Percentiles rank a stretch among this genome's conserved stretches.
Evolutionary conservation across 2,113 vertebrate genomes (phyloP).

Genomic region (Heterotis niloticus): DNA sequence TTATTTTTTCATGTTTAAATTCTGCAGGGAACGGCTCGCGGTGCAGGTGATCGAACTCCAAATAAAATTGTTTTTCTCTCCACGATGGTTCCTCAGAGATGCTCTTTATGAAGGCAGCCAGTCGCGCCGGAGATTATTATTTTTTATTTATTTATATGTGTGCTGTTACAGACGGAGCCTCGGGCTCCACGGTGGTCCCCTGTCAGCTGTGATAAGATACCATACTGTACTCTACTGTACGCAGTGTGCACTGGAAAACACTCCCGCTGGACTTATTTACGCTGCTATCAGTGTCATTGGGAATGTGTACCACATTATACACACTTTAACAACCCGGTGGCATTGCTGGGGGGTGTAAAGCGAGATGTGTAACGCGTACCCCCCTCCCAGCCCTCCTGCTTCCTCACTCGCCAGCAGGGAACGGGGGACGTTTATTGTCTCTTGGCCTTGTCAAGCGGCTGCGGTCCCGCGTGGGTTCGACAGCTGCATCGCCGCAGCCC

Average conservation of each 20-base stretch:
- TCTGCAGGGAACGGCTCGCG: slow-evolving; percentile 2
- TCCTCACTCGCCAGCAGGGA: not conserved
- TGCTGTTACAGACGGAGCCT: no score
- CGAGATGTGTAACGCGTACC: no score
- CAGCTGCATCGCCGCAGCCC: not conserved
- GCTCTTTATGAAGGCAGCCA: not conserved
- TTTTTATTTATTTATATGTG: no score
- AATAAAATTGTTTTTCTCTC: not conserved
- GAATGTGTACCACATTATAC: not conserved
- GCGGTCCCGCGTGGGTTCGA: slow-evolving; percentile 10
- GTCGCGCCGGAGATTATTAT: no score
- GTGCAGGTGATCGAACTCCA: not conserved
- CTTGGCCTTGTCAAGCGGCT: slow-evolving; percentile 13
- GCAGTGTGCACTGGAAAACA: not conserved
- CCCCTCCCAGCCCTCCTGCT: no score
- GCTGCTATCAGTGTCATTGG: not conserved
- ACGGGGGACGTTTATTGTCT: not conserved
- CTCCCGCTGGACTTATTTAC: slow-evolving; percentile 10
- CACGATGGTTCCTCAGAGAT: not conserved
- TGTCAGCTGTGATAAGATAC: slow-evolving; percentile 7
- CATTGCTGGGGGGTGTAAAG: not conserved
- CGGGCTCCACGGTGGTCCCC: not conserved
- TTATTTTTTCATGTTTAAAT: not conserved
- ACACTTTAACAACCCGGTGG: not conserved
- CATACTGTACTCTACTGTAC: not conserved